Base-by-base conservation (phyloP, 2,113 vertebrate genomes). In the Sciurus niger region DNA sequence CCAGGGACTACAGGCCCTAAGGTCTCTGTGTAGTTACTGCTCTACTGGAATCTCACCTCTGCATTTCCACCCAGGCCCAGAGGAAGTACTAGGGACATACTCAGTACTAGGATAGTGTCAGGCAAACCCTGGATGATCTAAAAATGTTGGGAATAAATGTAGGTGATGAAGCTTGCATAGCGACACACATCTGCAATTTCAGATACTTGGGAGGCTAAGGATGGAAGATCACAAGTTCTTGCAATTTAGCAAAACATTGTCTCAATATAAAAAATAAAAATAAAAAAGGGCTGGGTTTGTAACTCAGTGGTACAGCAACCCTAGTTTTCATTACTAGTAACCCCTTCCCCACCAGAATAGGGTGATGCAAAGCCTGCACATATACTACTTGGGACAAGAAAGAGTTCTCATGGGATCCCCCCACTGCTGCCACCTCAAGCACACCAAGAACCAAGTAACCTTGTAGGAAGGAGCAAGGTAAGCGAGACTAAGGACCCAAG, bases 391-490 rank as follows among this genome's bases (percentile, higher is more conserved):
- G 46, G 55, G n/a, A 95, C 60, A 78, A 93, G 55, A 53, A 17
- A 77, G 46, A 43, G 14, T 67, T 65, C 82, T 68, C 73, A n/a
- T 8, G 70, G 72, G 58, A 46, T 18, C n/a, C 40, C 76, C 74
- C 63, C 51, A 24, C 63, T 30, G 84, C 22, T 68, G 7, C 55
- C 13, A 22, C 20, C 20, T 58, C 20, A 58, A 78, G 53, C 34
- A 85, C 17, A 91, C 63, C 20, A 74, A 88, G 67, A 89, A 94
- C 68, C 74, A 94, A 93, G 65, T 3, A 65, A 68, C 70, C 67
- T 88, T 63, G 55, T 0, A 92, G 60, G 25, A 84, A 90, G 60
- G 12, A 84, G 43, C 80, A 70, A 94, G 25, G 76, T 70, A 48
- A 94, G 51, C 14, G 90, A 74, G 55, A 92, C 55, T 18, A 25